Evolutionary conservation across 1,140 invertebrate genomes (phyloP).

Genomic region (Matsumurasca onukii): DNA sequence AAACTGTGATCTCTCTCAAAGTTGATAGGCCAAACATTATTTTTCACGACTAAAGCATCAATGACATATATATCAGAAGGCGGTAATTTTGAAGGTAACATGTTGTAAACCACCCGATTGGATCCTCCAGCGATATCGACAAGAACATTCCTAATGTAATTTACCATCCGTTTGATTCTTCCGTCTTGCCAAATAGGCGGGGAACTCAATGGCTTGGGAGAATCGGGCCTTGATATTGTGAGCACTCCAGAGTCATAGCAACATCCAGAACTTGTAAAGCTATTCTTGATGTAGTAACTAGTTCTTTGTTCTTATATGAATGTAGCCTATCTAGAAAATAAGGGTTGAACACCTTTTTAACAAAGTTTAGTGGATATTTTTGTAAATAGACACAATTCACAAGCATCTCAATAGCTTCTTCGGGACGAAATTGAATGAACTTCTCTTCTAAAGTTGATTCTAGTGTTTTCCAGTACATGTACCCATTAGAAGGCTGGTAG

Average conservation of each 20-base stretch:
- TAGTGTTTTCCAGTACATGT: conserved; percentile 59
- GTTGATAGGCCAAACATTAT: conserved; percentile 30
- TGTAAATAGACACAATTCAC: conserved; percentile 65
- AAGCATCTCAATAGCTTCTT: conserved; percentile 61
- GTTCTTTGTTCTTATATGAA: conserved; percentile 44
- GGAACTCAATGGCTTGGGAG: conserved; percentile 54
- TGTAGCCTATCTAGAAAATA: conserved; percentile 63
- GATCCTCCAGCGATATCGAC: conserved; percentile 46
- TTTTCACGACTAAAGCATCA: conserved; percentile 59
- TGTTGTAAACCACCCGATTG: conserved; percentile 51
- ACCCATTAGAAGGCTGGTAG: conserved; percentile 55
- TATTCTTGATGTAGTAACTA: conserved; percentile 45
- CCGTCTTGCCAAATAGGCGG: conserved; percentile 54
- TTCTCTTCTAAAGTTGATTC: conserved; percentile 59
- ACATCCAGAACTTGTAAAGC: conserved; percentile 64
- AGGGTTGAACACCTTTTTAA: conserved; percentile 60
- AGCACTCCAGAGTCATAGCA: conserved; percentile 63
- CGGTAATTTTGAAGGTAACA: conserved; percentile 56
- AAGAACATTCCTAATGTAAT: conserved; percentile 52
- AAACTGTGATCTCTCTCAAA: conserved; percentile 45
- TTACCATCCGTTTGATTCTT: conserved; percentile 55
- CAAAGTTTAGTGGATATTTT: conserved; percentile 63
- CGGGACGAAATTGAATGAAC: conserved; percentile 59
- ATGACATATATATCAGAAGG: conserved; percentile 60
- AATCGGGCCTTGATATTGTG: conserved; percentile 58